Conservation (phyloP, 2,113 vertebrate species). For the Bagarius yarrelli region DNA sequence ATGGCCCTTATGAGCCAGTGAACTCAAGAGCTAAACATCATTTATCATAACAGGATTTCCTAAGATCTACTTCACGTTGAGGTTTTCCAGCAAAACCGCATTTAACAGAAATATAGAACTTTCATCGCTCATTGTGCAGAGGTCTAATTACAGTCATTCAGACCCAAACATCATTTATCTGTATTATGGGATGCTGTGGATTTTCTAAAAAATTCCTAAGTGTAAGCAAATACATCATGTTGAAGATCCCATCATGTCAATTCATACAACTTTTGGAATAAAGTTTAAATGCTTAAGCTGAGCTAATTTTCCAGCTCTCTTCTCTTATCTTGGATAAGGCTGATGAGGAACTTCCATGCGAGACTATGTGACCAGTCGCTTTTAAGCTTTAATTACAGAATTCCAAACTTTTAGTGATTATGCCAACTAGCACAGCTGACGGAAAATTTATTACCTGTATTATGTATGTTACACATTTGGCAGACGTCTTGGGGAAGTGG, state of each 20-base stretch:
- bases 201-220: background rate
- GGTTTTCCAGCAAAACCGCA: background rate
- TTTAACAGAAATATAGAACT: slow-evolving; percentile 22
- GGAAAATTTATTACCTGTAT: too few relatives aligned
- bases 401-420: slow-evolving; percentile 54
- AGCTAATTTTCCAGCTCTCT: background rate
- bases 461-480: too few relatives aligned
- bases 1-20: slow-evolving; percentile 34
- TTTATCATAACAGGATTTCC: slow-evolving; percentile 37
- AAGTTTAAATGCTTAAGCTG: background rate
- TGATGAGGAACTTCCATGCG: slow-evolving; percentile 4
- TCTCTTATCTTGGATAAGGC: background rate
- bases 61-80: background rate
- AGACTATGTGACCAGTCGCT: slow-evolving; percentile 42
- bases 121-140: background rate
- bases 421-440: background rate
- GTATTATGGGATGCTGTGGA: background rate
- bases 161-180: slow-evolving; percentile 5
- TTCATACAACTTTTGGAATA: background rate
- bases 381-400: slow-evolving; percentile 60
- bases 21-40: slow-evolving; percentile 20
- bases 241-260: background rate
- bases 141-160: background rate
- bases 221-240: background rate
- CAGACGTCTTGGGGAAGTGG: too few relatives aligned